Conservation (phyloP, 64 coral and sea anemone genomes). For the Montipora cactus region DNA sequence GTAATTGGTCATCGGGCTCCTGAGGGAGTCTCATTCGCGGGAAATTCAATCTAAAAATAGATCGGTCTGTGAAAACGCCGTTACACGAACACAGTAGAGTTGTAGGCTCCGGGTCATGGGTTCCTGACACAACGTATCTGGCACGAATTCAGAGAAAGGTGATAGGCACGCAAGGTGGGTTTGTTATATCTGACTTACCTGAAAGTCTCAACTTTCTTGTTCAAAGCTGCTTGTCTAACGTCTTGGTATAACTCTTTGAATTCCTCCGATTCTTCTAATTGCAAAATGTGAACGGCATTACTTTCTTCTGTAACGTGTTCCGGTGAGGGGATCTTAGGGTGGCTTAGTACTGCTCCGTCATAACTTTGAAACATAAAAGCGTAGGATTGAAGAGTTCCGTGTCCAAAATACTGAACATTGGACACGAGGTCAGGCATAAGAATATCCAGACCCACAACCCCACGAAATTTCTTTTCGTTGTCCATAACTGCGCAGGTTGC, state of each 20-base stretch:
- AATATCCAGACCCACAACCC: slow-evolving; percentile 61
- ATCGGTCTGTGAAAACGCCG: no score
- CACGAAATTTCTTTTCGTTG: background rate
- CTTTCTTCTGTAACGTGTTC: slow-evolving; percentile 39
- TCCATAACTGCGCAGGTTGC: slow-evolving; percentile 41
- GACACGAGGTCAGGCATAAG: slow-evolving; percentile 54
- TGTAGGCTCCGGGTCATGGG: no score
- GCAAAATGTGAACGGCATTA: slow-evolving; percentile 33
- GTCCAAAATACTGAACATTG: slow-evolving; percentile 50
- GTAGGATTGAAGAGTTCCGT: slow-evolving; percentile 24
- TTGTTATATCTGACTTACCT: background rate
- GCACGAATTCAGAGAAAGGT: no score
- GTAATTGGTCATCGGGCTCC: no score
- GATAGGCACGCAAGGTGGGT: no score
- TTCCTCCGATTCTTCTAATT: slow-evolving; percentile 39
- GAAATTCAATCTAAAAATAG: no score
- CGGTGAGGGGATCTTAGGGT: slow-evolving; percentile 53
- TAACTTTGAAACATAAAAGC: slow-evolving; percentile 41
- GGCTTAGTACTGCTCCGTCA: slow-evolving; percentile 6
- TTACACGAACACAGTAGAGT: no score
- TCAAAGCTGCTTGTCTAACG: background rate
- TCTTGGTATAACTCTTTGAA: slow-evolving; percentile 30
- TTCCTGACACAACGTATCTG: no score
- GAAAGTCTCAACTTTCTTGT: background rate
- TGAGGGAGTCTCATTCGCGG: no score